A percentile compares a stretch with the other conserved stretches of the same genome.
phyloP scores from a whole-genome alignment of 1,140 invertebrate genomes.

The Nixonia krombeini region DNA sequence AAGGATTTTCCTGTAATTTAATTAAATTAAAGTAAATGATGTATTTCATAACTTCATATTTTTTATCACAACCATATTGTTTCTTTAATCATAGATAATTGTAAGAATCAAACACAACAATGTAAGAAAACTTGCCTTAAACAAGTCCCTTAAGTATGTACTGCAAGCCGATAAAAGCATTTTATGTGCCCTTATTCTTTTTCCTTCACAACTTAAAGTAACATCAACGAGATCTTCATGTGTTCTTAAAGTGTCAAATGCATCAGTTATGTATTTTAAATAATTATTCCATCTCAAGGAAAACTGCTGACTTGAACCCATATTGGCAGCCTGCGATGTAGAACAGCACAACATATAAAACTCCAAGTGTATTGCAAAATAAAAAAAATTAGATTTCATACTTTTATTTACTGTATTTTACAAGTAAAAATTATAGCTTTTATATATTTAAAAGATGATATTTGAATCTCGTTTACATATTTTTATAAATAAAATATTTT shows the following conservation, averaged over 20 bases:
- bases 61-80: too few species aligned
- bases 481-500: too few species aligned
- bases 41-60: too few species aligned
- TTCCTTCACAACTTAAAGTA: slow-evolving; percentile 87
- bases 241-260: slow-evolving; percentile 82
- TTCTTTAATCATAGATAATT: too few species aligned
- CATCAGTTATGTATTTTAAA: slow-evolving; percentile 80
- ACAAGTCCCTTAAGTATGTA: slow-evolving; percentile 86
- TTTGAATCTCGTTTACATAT: too few species aligned
- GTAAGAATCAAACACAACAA: too few species aligned
- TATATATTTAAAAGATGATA: too few species aligned
- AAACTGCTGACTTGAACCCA: slow-evolving; percentile 78
- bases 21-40: slow-evolving; percentile 11
- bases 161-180: slow-evolving; percentile 89
- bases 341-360: too few species aligned
- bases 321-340: slow-evolving; percentile 56
- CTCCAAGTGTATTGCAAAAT: too few species aligned
- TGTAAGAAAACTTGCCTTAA: slow-evolving; percentile 72
- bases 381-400: too few species aligned
- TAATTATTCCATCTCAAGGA: slow-evolving; percentile 86
- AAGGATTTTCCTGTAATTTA: slow-evolving; percentile 80
- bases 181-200: slow-evolving; percentile 86
- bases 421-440: too few species aligned
- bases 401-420: too few species aligned
- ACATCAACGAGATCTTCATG: slow-evolving; percentile 89